A percentile compares a stretch with the other conserved stretches of the same genome.
Evolutionary conservation across 2,797 vertebrate species (phyloP).

Genomic region (Myioborus miniatus): DNA sequence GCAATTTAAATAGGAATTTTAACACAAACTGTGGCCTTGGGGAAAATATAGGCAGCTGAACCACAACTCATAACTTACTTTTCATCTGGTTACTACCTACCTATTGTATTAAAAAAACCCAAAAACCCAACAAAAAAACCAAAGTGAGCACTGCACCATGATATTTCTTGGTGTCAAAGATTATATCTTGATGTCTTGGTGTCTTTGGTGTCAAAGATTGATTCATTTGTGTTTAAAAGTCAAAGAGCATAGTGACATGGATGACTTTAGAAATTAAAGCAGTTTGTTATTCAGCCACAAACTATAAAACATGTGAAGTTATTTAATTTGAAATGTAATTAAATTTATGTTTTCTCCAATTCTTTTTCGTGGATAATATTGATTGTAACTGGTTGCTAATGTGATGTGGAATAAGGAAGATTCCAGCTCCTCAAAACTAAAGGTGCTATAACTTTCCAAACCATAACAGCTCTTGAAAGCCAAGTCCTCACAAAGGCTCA

Average conservation of each 20-base stretch:
- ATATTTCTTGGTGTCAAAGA: not conserved
- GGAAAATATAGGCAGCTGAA: not conserved
- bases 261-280: not conserved
- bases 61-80: not conserved
- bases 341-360: not conserved
- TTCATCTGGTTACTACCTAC: not conserved
- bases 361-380: not conserved
- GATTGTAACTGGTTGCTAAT: not conserved
- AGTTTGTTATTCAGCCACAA: not conserved
- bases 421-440: not conserved
- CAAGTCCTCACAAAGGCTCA: not conserved
- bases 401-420: not conserved
- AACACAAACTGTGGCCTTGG: not conserved
- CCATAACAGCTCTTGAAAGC: not conserved
- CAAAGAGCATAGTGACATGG: not conserved
- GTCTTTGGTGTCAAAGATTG: not conserved
- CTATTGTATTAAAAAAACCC: not conserved
- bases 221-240: not conserved
- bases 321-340: not conserved
- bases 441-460: not conserved
- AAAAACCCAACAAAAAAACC: not conserved
- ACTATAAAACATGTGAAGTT: not conserved
- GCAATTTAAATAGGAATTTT: not conserved
- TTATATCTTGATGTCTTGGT: not conserved
- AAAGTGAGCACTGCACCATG: not conserved